A percentile compares a stretch with the other conserved stretches of the same genome.
These are phyloP conservation scores for Nymphalis c-album DNA, from an alignment of 2,888 invertebrate species.

Conservation along the genomic window DNA sequence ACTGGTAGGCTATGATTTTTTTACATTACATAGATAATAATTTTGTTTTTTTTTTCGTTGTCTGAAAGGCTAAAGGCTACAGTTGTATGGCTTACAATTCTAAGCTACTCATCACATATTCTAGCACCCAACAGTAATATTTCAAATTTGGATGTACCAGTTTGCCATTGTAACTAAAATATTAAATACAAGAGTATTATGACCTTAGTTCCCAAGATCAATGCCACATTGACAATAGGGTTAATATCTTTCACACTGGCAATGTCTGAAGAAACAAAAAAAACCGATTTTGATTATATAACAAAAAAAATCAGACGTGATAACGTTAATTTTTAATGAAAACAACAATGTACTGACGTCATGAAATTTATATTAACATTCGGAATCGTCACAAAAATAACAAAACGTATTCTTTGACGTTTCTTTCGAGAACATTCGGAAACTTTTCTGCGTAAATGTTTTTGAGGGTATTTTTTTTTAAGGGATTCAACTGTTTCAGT, in stretches of 20 bases:
- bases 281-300: no score
- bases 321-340: constrained; percentile 57
- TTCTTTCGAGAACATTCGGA: constrained; percentile 35
- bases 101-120: no score
- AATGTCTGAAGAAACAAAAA: no score
- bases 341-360: constrained; percentile 55
- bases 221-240: no score
- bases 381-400: constrained; percentile 53
- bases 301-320: constrained; percentile 53
- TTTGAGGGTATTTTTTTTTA: constrained; percentile 34
- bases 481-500: constrained; percentile 24
- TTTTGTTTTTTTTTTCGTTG: not conserved
- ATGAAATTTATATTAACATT: constrained; percentile 64
- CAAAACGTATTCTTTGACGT: constrained; percentile 44
- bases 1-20: constrained; percentile 64
- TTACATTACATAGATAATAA: not conserved
- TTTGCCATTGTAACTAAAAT: no score
- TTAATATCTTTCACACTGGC: no score
- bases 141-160: no score
- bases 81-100: no score
- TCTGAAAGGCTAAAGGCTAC: no score
- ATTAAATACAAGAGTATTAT: no score
- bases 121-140: no score
- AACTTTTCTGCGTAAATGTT: constrained; percentile 36
- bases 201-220: no score